Evolutionary conservation across 2,113 vertebrate genomes (phyloP).

Genomic region (Spheniscus mendiculus): DNA sequence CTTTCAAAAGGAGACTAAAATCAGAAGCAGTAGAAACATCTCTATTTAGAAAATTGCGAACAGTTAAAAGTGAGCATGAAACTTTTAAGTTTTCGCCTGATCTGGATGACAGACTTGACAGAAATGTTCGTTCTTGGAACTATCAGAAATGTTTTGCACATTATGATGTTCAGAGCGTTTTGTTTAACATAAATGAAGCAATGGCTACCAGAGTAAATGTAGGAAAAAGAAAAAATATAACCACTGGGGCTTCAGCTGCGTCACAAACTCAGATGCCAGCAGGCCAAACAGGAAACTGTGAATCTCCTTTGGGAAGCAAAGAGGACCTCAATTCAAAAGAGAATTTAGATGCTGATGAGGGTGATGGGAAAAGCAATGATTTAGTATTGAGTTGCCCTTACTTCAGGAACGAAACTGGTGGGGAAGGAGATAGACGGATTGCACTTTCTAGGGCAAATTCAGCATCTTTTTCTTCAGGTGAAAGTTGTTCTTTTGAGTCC

Average conservation of each 20-base stretch:
- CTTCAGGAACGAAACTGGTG: slow-evolving; percentile 95
- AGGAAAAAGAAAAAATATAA: slow-evolving; percentile 92
- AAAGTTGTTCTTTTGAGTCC: slow-evolving; percentile 94
- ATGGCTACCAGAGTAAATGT: slow-evolving; percentile 86
- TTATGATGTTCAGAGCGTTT: slow-evolving; percentile 95
- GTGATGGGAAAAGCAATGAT: slow-evolving; percentile 94
- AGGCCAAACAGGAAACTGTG: slow-evolving; percentile 78
- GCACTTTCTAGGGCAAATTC: slow-evolving; percentile 90
- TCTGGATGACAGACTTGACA: slow-evolving; percentile 84
- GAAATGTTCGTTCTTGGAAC: slow-evolving; percentile 77
- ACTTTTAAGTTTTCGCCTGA: slow-evolving; percentile 84
- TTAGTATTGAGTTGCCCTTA: slow-evolving; percentile 89
- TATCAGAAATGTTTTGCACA: slow-evolving; percentile 96
- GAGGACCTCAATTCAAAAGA: slow-evolving; percentile 95
- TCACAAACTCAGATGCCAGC: slow-evolving; percentile 79
- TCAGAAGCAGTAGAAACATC: slow-evolving; percentile 89
- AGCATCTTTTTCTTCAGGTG: slow-evolving; percentile 81
- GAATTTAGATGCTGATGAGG: slow-evolving; percentile 91
- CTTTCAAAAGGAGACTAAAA: slow-evolving; percentile 89
- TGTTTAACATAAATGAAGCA: slow-evolving; percentile 95
- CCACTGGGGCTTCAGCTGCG: slow-evolving; percentile 93
- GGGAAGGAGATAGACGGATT: slow-evolving; percentile 91
- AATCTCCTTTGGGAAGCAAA: slow-evolving; percentile 90
- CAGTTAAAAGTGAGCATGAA: slow-evolving; percentile 91
- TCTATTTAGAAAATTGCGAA: slow-evolving; percentile 89